These are phyloP conservation scores for Calypte anna DNA, from an alignment of 2,113 vertebrate species.

Conservation along the genomic window DNA sequence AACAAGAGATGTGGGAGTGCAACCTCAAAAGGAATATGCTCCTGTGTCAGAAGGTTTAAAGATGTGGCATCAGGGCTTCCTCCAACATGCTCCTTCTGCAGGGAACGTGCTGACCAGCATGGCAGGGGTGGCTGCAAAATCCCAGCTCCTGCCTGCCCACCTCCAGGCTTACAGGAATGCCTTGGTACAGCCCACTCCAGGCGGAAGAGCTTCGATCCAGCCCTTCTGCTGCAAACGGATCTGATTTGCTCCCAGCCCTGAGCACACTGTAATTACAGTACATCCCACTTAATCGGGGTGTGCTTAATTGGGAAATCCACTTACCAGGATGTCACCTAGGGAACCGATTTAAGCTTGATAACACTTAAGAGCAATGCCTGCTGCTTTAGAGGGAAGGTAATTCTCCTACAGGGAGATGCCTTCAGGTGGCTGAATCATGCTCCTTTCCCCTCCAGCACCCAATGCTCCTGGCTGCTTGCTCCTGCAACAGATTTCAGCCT, in stretches of 20 bases:
- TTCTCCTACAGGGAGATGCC: conserved; percentile 62
- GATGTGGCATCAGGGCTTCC: not conserved
- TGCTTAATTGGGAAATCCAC: conserved; percentile 73
- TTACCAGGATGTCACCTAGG: conserved; percentile 68
- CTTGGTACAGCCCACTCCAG: not conserved
- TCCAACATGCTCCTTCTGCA: not conserved
- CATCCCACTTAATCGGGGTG: conserved; percentile 61
- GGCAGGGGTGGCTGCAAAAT: not conserved
- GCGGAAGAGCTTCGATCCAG: not conserved
- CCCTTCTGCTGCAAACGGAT: conserved; percentile 15
- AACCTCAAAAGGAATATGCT: not conserved
- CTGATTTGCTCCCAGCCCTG: not conserved
- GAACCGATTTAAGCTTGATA: conserved; percentile 61
- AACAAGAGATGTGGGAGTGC: not conserved
- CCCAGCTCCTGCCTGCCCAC: conserved; percentile 30
- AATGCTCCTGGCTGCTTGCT: conserved; percentile 22
- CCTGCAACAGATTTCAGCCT: conserved; percentile 47
- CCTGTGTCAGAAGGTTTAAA: not conserved
- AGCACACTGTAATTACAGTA: conserved; percentile 62
- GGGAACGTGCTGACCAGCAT: not conserved
- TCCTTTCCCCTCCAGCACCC: conserved; percentile 2
- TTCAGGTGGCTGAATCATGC: conserved; percentile 61
- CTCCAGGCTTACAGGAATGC: not conserved
- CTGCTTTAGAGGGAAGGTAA: conserved; percentile 63
- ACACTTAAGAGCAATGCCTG: conserved; percentile 54